These are phyloP conservation scores for Altica lythri DNA, from an alignment of 2,888 invertebrate species.

Conservation along the genomic window DNA sequence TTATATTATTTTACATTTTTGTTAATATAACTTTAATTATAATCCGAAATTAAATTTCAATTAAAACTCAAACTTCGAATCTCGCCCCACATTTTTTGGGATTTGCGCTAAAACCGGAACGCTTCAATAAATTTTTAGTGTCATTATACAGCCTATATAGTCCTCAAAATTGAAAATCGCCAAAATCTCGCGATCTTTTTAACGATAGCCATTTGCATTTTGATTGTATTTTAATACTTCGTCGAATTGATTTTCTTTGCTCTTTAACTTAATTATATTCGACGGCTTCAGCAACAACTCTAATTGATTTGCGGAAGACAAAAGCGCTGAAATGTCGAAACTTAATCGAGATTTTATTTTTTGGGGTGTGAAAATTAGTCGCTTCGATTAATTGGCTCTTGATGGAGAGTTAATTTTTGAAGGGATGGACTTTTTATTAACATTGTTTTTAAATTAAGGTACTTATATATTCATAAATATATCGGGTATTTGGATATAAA, in stretches of 20 bases:
- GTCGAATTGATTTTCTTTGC: constrained; percentile 41
- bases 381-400: constrained; percentile 13
- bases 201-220: constrained; percentile 45
- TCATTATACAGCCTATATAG: constrained; percentile 34
- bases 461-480: no score
- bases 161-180: constrained; percentile 40
- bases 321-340: constrained; percentile 32
- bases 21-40: no score
- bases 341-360: constrained; percentile 32
- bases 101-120: no score
- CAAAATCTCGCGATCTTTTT: constrained; percentile 42
- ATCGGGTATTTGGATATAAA: no score
- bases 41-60: no score
- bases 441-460: no score
- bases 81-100: no score
- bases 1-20: no score
- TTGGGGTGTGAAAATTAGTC: constrained; percentile 23
- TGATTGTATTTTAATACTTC: constrained; percentile 45
- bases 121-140: constrained; percentile 41
- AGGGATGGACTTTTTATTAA: no score
- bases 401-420: constrained; percentile 8
- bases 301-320: constrained; percentile 33
- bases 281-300: constrained; percentile 26
- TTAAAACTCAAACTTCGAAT: no score
- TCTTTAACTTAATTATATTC: constrained; percentile 35